Evolutionary conservation across 2,888 invertebrate genomes (phyloP).

Genomic region (Caenorhabditis afra): DNA sequence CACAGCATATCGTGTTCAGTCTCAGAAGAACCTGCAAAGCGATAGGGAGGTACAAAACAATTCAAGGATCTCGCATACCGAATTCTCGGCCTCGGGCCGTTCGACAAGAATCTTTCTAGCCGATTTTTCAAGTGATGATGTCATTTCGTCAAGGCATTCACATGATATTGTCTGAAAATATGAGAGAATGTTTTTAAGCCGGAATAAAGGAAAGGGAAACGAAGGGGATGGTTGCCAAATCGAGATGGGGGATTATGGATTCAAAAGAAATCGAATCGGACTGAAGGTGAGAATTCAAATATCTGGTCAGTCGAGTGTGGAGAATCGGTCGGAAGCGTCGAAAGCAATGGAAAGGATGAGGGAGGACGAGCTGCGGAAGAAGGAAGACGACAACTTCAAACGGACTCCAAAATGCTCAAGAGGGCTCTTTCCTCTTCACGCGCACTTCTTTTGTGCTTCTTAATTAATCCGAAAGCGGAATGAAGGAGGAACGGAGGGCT

Average conservation of each 20-base stretch:
- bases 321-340: slow-evolving; percentile 23
- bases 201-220: slow-evolving; percentile 1
- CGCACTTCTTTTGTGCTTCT: slow-evolving; percentile 29
- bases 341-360: neutral
- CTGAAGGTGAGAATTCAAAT: slow-evolving; percentile 39
- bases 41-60: neutral
- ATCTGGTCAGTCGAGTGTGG: slow-evolving; percentile 22
- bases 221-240: slow-evolving; percentile 24
- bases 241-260: slow-evolving; percentile 27
- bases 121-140: slow-evolving; percentile 56
- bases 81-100: slow-evolving; percentile 55
- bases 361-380: slow-evolving; percentile 11
- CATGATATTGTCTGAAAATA: slow-evolving; percentile 69
- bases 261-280: slow-evolving; percentile 42
- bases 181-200: neutral
- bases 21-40: slow-evolving; percentile 60
- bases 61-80: slow-evolving; percentile 17
- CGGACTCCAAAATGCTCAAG: slow-evolving; percentile 42
- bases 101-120: slow-evolving; percentile 53
- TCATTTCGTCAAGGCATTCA: slow-evolving; percentile 67
- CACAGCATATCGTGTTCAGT: slow-evolving; percentile 67
- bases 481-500: slow-evolving; percentile 13
- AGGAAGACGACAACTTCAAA: slow-evolving; percentile 34
- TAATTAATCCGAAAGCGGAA: slow-evolving; percentile 35
- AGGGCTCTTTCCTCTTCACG: slow-evolving; percentile 16